Base-by-base conservation (phyloP, 2,113 vertebrate species). In the Elgaria multicarinata region DNA sequence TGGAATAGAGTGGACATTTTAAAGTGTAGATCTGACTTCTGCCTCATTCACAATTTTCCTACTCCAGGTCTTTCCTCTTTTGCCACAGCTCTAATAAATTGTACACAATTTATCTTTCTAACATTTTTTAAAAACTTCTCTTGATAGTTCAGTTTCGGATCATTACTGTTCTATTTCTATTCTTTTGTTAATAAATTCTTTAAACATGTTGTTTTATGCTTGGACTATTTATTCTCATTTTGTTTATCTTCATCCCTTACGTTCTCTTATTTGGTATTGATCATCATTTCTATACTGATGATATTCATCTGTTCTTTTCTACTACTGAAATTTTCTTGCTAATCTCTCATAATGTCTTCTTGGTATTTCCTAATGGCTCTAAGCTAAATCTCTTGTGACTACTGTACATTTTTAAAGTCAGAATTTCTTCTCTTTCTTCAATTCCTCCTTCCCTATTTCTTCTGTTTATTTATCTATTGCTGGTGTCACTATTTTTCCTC, bases 1-100 rank as follows among this genome's bases (percentile, higher is more conserved):
- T 94, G 94, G 90, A 96, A 93, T 67, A 94, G 53, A 94, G 86
- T 88, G 95, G 92, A 55, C 64, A 91, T 93, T 95, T 95, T 95
- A 89, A 96, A 96, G 91, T 92, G 89, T 64, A 90, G 81, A 92
- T 39, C 85, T 66, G 42, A 89, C 91, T 85, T 94, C 93, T 93
- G 93, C 87, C 80, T 90, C 93, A 24, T 77, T 36, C 42, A 13
- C 31, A 33, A 18, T 77, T 36, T 72, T 36, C 31, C 42, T 66
- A 10, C 62, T 81, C 72, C 4, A 39, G 39, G 36, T 81, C n/a
- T 33, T 42, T 85, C 82, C 33, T 46, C 46, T 91, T n/a, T 72
- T 72, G 44, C 33, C 39, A 66, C 39, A 66, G 39, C 8, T 16
- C 58, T 78, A 28, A 66, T 77, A 77, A 62, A 87, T 9, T 44